These are phyloP conservation scores for Sesamia inferens DNA, from an alignment of 2,888 invertebrate genomes.

Conservation along the genomic window DNA sequence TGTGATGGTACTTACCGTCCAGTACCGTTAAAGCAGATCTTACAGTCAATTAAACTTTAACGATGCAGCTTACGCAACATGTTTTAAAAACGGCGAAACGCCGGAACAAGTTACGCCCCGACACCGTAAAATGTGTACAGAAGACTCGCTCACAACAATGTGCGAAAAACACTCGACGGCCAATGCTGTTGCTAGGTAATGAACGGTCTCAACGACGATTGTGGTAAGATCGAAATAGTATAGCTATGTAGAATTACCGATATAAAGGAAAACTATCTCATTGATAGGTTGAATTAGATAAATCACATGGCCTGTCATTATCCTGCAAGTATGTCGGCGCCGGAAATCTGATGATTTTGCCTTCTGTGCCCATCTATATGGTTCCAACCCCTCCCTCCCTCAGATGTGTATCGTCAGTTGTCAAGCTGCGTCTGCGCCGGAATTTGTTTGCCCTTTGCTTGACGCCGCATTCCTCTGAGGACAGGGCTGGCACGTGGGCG, in stretches of 20 bases:
- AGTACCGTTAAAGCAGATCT: constrained; percentile 58
- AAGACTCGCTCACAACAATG: background rate
- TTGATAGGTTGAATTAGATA: background rate
- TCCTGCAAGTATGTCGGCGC: background rate
- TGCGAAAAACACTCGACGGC: background rate
- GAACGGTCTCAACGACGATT: background rate
- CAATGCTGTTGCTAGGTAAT: background rate
- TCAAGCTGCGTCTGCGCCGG: constrained; percentile 74
- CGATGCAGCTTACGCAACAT: constrained; percentile 63
- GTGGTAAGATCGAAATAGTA: background rate
- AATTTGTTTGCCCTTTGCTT: constrained; percentile 77
- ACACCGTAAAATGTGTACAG: constrained; percentile 31
- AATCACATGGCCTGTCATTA: background rate
- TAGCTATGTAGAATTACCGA: no score
- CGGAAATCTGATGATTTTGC: background rate
- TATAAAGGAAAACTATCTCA: background rate
- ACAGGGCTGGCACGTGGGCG: constrained; percentile 63
- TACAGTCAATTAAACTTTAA: constrained; percentile 64
- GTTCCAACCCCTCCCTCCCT: constrained; percentile 53
- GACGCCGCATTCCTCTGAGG: constrained; percentile 72
- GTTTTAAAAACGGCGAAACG: constrained; percentile 60
- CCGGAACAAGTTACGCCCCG: constrained; percentile 59
- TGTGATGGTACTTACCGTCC: constrained; percentile 27
- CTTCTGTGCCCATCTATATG: constrained; percentile 22
- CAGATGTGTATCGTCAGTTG: constrained; percentile 72